Base-by-base conservation (phyloP, 37 sponge, comb jelly and placozoan genomes). In the Agelas oroides region DNA sequence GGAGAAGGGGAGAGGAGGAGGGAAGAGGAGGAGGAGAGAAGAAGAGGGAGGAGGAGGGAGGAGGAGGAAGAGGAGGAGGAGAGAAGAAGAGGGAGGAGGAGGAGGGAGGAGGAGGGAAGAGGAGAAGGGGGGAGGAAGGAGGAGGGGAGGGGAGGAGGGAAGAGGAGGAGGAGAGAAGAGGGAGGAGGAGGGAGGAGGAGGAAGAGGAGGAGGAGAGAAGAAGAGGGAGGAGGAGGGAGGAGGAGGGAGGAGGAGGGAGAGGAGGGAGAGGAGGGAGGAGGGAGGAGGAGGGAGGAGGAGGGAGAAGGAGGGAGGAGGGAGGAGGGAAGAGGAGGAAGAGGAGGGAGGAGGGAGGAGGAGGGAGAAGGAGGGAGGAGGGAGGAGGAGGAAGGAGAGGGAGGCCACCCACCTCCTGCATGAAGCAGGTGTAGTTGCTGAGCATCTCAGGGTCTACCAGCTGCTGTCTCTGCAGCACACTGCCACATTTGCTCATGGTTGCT, bases 401-500 rank as follows among this genome's bases (percentile, higher is more conserved):
- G 31, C 18, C 1, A 27, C 20, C 1, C 15, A 87, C 87, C 87
- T 87, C 36, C 23, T 71, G 66, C 41, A 76, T 8, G 36, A 83
- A 78, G 31, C 59, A 30, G 19, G 35, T 20, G 52, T 63, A 91
- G 27, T 81, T 61, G 0, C 23, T 27, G 1, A 46, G 53, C 3
- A 73, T 2, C 13, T 52, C 56, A 19, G 85, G 57, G 35, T 61
- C 72, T 25, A 38, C 28, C 76, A 75, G 60, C 36, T n/a, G 21
- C 21, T 68, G 71, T 33, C 64, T 80, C 53, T 75, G 54, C 40
- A 92, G 68, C 16, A 94, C 75, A 68, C 57, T 54, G 52, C 11
- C 59, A 24, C 86, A 88, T 24, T 91, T 84, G 15, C 6, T 31
- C 82, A 94, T 60, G 0, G 85, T 77, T 18, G 66, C 31, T 18